Conservation (phyloP, 2,888 invertebrate species). For the Coenonympha arcania region DNA sequence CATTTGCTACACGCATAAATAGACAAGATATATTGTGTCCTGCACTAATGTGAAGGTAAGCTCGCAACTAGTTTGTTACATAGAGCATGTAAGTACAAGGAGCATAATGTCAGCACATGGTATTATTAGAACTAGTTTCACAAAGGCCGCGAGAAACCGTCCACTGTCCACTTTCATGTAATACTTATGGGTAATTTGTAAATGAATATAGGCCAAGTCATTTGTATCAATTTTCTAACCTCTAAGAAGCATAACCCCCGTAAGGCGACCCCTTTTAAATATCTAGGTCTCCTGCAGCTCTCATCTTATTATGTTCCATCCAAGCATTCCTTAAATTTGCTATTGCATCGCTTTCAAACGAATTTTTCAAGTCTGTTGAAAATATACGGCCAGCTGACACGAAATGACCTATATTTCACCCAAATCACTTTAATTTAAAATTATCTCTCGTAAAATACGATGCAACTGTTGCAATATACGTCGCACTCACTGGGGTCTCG, state of each 20-base stretch:
- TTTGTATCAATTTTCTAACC: too few species aligned
- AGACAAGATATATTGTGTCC: conserved; percentile 2
- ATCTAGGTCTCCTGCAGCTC: too few species aligned
- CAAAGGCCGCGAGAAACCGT: conserved; percentile 14
- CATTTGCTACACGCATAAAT: neutral
- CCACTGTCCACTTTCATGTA: neutral
- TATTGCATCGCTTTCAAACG: too few species aligned
- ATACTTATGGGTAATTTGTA: neutral
- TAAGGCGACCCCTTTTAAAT: too few species aligned
- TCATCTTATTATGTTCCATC: too few species aligned
- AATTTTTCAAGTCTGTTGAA: too few species aligned
- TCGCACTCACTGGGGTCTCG: conserved; percentile 12
- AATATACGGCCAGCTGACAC: neutral
- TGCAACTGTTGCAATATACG: conserved; percentile 22
- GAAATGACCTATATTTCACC: conserved; percentile 1
- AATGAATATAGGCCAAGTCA: neutral
- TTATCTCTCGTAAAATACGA: conserved; percentile 14
- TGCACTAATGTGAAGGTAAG: conserved; percentile 25
- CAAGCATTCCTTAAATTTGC: too few species aligned
- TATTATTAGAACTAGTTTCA: conserved; percentile 13
- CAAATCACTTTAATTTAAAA: too few species aligned
- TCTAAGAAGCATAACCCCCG: too few species aligned
- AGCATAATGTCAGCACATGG: conserved; percentile 19
- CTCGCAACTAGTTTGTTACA: conserved; percentile 15
- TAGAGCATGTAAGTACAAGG: conserved; percentile 8